Conservation (phyloP, 2,113 vertebrate species). For the Turdus rufiventris region DNA sequence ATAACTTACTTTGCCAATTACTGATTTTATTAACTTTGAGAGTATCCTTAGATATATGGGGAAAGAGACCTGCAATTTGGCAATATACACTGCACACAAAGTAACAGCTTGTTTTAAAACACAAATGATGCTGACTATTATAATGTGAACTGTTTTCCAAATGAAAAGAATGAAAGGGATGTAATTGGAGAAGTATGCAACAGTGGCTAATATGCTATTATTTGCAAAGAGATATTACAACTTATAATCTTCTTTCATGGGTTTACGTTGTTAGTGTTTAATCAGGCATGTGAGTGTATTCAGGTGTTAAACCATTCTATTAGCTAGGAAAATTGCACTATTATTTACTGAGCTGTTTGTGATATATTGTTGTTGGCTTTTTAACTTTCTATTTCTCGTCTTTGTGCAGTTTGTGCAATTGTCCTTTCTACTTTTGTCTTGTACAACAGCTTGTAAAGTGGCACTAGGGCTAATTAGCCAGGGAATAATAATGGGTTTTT, state of each 20-base stretch:
- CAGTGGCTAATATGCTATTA: slow-evolving; percentile 68
- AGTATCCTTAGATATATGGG: background rate
- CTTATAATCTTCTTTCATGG: slow-evolving; percentile 72
- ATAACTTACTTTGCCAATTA: background rate
- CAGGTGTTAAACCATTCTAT: slow-evolving; percentile 69
- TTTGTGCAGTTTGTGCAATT: slow-evolving; percentile 23
- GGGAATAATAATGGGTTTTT: background rate
- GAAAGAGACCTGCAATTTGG: slow-evolving; percentile 55
- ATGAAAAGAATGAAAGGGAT: slow-evolving; percentile 68
- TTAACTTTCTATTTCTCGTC: slow-evolving; percentile 25
- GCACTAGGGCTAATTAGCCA: background rate
- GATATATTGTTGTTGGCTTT: slow-evolving; percentile 33
- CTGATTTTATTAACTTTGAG: slow-evolving; percentile 43
- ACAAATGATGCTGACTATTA: slow-evolving; percentile 66
- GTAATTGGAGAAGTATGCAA: slow-evolving; percentile 69
- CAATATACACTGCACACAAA: slow-evolving; percentile 5
- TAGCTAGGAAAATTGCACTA: slow-evolving; percentile 58
- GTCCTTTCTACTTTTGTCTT: slow-evolving; percentile 49
- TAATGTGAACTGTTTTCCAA: slow-evolving; percentile 63
- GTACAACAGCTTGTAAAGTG: slow-evolving; percentile 3
- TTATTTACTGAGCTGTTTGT: slow-evolving; percentile 68
- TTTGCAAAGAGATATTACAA: slow-evolving; percentile 68
- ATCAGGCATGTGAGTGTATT: slow-evolving; percentile 68
- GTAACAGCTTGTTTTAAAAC: slow-evolving; percentile 72
- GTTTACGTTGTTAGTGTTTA: slow-evolving; percentile 66